Conservation (phyloP, 2,113 vertebrate genomes). For the Monopterus albus region DNA sequence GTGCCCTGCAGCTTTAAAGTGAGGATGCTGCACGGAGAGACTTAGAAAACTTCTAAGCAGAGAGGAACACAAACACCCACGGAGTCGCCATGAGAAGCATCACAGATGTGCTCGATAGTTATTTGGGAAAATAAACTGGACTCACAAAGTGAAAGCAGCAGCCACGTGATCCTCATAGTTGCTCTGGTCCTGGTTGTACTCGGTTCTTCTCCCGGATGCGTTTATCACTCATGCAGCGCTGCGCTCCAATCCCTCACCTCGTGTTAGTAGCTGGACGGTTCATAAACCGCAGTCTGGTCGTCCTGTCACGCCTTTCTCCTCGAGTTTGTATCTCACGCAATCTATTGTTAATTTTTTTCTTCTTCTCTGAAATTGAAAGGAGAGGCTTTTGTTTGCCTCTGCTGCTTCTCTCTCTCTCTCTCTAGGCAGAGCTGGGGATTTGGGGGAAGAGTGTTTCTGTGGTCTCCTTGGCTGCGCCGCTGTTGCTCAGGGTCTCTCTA, state of each 20-base stretch:
- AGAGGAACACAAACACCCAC: no score
- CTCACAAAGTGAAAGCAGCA: constrained; percentile 75
- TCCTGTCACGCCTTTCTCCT: constrained; percentile 65
- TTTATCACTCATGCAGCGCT: constrained; percentile 43
- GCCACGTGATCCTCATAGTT: constrained; percentile 58
- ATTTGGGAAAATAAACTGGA: neutral
- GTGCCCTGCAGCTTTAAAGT: no score
- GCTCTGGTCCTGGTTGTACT: constrained; percentile 48
- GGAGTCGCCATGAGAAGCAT: no score
- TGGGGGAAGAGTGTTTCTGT: constrained; percentile 67
- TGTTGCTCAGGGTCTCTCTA: constrained; percentile 31
- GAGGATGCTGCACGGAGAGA: no score
- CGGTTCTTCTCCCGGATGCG: constrained; percentile 21
- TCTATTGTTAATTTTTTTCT: constrained; percentile 46
- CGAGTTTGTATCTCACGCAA: constrained; percentile 54
- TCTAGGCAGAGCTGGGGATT: constrained; percentile 58
- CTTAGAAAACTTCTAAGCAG: no score
- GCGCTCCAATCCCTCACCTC: constrained; percentile 8
- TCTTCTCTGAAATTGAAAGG: constrained; percentile 64
- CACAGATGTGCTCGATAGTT: no score
- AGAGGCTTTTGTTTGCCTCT: constrained; percentile 76
- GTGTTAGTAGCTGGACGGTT: constrained; percentile 7
- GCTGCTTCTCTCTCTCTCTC: constrained; percentile 31
- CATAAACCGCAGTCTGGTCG: neutral
- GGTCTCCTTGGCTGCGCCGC: constrained; percentile 77